phyloP scores from a whole-genome alignment of 2,113 vertebrate species.

The Hyaena hyaena region DNA sequence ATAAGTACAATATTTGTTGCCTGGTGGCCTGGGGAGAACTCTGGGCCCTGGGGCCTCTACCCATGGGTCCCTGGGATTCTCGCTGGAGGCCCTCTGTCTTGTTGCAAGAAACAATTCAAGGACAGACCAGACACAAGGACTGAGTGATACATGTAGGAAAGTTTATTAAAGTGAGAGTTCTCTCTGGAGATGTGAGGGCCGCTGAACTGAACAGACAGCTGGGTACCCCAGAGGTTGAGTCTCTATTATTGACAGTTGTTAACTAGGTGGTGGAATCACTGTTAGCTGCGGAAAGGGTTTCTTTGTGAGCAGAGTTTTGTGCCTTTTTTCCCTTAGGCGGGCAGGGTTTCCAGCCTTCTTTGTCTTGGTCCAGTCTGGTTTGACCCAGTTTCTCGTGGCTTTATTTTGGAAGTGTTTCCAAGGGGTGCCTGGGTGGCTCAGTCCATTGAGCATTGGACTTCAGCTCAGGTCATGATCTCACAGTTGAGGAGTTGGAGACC shows the following conservation, averaged over 20 bases:
- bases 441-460: too few relatives aligned
- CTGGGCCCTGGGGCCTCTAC: neutral
- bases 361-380: neutral
- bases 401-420: neutral
- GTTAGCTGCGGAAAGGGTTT: neutral
- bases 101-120: neutral
- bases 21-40: neutral
- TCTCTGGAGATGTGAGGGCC: neutral
- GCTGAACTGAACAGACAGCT: neutral
- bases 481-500: too few relatives aligned
- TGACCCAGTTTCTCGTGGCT: neutral
- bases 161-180: neutral
- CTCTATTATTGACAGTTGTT: neutral
- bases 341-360: neutral
- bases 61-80: neutral
- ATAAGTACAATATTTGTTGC: neutral
- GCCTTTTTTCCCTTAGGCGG: neutral
- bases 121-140: neutral
- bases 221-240: neutral
- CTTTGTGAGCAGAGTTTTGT: neutral
- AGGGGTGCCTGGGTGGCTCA: too few relatives aligned
- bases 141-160: neutral
- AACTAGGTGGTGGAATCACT: neutral
- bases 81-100: neutral
- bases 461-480: too few relatives aligned